phyloP scores from a whole-genome alignment of 23 tunicate genomes.

The Phallusia fumigata region DNA sequence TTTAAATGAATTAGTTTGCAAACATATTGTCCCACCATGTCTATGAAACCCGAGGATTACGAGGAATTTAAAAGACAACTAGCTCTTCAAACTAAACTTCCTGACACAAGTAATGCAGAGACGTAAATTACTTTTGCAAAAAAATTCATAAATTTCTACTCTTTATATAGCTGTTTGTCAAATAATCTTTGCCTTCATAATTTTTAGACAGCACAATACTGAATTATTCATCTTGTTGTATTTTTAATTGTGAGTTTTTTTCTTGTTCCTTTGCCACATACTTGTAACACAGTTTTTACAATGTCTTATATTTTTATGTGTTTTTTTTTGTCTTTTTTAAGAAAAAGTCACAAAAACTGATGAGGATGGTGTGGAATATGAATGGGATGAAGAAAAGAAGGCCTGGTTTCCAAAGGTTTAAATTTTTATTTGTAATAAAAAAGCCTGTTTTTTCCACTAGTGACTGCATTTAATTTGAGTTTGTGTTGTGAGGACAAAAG shows the following conservation, averaged over 20 bases:
- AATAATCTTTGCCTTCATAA: too few species aligned
- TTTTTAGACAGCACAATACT: too few species aligned
- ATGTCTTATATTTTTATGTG: too few species aligned
- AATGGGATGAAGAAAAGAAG: conserved; percentile 93
- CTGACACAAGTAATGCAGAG: not conserved
- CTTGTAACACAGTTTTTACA: too few species aligned
- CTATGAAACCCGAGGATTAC: conserved; percentile 86
- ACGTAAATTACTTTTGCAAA: not conserved
- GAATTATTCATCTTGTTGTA: too few species aligned
- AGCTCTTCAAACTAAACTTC: conserved; percentile 53
- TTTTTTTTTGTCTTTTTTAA: not conserved
- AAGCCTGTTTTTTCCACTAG: too few species aligned
- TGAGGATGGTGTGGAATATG: conserved; percentile 92
- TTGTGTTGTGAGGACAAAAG: not conserved
- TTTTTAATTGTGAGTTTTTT: too few species aligned
- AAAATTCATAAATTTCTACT: too few species aligned
- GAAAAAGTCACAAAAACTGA: conserved; percentile 33
- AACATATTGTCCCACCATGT: conserved; percentile 36
- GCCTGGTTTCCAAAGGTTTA: conserved; percentile 92
- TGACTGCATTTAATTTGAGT: too few species aligned
- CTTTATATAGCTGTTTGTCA: too few species aligned
- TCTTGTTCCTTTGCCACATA: too few species aligned
- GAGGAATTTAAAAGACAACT: conserved; percentile 89
- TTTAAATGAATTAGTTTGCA: too few species aligned
- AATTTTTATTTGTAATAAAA: not conserved